phyloP scores from a whole-genome alignment of 2,113 vertebrate genomes.

The Mesocricetus auratus region DNA sequence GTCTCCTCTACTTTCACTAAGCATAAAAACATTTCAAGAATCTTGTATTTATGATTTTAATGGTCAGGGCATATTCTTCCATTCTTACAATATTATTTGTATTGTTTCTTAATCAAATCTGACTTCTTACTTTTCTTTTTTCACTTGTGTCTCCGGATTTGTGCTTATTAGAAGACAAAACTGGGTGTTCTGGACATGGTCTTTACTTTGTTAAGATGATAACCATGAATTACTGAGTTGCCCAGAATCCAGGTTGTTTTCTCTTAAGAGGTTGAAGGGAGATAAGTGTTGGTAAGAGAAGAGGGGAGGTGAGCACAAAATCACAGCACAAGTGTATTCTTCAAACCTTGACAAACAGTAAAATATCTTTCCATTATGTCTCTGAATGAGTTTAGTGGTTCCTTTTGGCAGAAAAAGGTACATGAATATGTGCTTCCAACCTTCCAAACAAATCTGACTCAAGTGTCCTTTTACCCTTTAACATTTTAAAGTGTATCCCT shows the following conservation, averaged over 20 bases:
- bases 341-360: neutral
- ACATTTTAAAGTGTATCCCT: neutral
- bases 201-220: neutral
- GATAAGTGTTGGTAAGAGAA: neutral
- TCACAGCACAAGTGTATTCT: too few relatives aligned
- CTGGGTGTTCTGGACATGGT: neutral
- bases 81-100: neutral
- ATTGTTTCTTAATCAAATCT: neutral
- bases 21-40: neutral
- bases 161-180: neutral
- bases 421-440: neutral
- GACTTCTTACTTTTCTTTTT: neutral
- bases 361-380: neutral
- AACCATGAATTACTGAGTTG: neutral
- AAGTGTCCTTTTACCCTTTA: neutral
- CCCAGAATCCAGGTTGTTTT: neutral
- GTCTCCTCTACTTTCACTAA: neutral
- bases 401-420: neutral
- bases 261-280: neutral
- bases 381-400: neutral
- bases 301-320: neutral
- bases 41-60: neutral
- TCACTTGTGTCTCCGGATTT: neutral
- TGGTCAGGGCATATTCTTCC: neutral
- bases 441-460: neutral